Base-by-base conservation (phyloP, 2,797 vertebrate genomes). In the Gambusia yucatana region DNA sequence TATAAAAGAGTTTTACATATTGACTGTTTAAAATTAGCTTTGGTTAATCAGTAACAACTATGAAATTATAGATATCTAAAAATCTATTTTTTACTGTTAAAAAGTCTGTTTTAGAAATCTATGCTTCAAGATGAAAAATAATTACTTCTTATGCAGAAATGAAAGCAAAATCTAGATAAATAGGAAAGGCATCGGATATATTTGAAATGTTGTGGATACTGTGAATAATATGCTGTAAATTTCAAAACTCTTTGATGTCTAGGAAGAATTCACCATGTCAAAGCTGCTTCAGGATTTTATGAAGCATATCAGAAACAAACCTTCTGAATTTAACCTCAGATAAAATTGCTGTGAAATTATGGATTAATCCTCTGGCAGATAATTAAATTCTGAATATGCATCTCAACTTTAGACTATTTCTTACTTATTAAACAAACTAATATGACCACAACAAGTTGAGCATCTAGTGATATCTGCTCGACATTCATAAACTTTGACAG, bases 281-380 rank as follows among this genome's bases (percentile, higher is more conserved):
- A 14, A 59, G 28, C 57, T 16, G 57, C 4, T 33, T 61, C 20
- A 0, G 8, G 22, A 25, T 36, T 13, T 36, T 36, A 63, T 52
- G 50, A 52, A 2, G n/a, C 25, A 28, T 13, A 57, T 61, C 4
- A 17, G 59, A 33, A 33, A 36, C 30, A 33, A 33, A 36, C 2
- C 6, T 47, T 72, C 13, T 48, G 3, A 11, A 67, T 41, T 41
- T 6, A 55, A 59, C n/a, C 13, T 59, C 67, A 59, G 43, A 50
- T 80, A 63, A 81, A 59, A 71, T 77, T 72, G 52, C 3, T 4
- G 6, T 81, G 50, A 57, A n/a, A 8, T 78, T 61, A 78, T 78
- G 25, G 36, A 69, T 48, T 13, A 47, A n/a, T 47, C 8, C 50
- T 5, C 39, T 41, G 33, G 33, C 17, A 65, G 17, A 65, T 65